These are phyloP conservation scores for Morpho helenor DNA, from an alignment of 2,888 invertebrate species.

Conservation along the genomic window DNA sequence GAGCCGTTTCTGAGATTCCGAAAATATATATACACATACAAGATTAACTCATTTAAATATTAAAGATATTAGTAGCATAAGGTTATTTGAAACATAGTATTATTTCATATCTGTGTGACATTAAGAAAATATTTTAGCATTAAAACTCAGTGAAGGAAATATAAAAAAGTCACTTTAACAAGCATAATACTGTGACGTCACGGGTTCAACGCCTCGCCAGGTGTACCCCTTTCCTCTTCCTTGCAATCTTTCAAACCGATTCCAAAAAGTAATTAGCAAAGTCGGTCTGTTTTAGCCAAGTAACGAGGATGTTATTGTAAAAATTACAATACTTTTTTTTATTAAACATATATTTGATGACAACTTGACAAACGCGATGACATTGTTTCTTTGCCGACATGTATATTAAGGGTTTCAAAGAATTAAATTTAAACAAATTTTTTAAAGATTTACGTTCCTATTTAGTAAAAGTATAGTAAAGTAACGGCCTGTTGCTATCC, in stretches of 20 bases:
- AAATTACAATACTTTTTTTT: not conserved
- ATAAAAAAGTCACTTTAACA: not conserved
- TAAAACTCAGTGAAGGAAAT: not conserved
- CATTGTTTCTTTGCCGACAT: not conserved
- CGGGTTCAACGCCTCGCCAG: conserved; percentile 68
- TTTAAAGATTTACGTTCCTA: too few species aligned
- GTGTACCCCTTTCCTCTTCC: conserved; percentile 38
- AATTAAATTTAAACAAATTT: too few species aligned
- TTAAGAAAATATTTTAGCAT: not conserved
- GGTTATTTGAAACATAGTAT: too few species aligned
- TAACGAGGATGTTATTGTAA: conserved; percentile 5
- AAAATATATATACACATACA: too few species aligned
- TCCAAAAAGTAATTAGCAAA: conserved; percentile 20
- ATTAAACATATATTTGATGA: not conserved
- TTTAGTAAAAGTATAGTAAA: too few species aligned
- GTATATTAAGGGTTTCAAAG: too few species aligned
- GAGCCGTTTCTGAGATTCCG: too few species aligned
- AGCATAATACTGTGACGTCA: conserved; percentile 50
- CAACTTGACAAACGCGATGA: not conserved
- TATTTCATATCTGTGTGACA: too few species aligned
- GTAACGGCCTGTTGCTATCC: too few species aligned
- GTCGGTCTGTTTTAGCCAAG: not conserved
- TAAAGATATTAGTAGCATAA: too few species aligned
- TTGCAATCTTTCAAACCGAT: conserved; percentile 20
- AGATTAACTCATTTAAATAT: too few species aligned